phyloP scores from a whole-genome alignment of 1,140 invertebrate genomes.

The roundworm (Caenorhabditis elegans) region WBcel235 BX284606.5:4432501-4433000 shows the following conservation, averaged over 20 bases:
- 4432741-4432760: slow-evolving; percentile 39
- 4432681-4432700: slow-evolving; percentile 35
- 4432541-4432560: slow-evolving; percentile 34
- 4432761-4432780: slow-evolving; percentile 29
- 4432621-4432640: slow-evolving; percentile 43
- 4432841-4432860: too few species aligned
- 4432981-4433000: slow-evolving; percentile 53
- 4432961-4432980: slow-evolving; percentile 47
- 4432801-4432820: slow-evolving; percentile 23
- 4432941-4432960: slow-evolving; percentile 14
- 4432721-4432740: slow-evolving; percentile 39
- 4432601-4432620: slow-evolving; percentile 43
- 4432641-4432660: slow-evolving; percentile 43
- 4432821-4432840: neutral
- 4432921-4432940: slow-evolving; percentile 16
- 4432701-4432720: slow-evolving; percentile 38
- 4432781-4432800: slow-evolving; percentile 37
- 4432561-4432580: slow-evolving; percentile 38
- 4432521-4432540: slow-evolving; percentile 43
- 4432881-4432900: neutral
- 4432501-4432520: slow-evolving; percentile 34
- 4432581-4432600: slow-evolving; percentile 46
- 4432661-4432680: slow-evolving; percentile 33
- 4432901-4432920: slow-evolving; percentile 35
- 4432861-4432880: too few species aligned